Conservation (phyloP, 2,888 invertebrate genomes). For the Scaptomyza polygonia region DNA sequence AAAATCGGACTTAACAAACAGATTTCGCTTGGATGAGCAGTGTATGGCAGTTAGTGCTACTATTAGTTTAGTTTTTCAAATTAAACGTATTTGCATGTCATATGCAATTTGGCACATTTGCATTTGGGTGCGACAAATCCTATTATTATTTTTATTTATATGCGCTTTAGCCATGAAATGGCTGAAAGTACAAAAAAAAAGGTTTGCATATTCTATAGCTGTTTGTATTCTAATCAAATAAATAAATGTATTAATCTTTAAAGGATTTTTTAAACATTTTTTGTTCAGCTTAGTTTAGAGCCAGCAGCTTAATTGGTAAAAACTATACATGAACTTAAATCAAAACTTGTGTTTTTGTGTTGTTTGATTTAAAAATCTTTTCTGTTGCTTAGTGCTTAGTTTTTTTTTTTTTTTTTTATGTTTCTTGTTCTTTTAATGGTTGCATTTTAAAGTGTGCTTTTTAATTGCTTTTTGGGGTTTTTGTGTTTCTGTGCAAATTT, state of each 20-base stretch:
- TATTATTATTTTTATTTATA: constrained; percentile 11
- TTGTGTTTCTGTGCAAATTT: constrained; percentile 59
- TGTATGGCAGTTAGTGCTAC: constrained; percentile 56
- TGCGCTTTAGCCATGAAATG: constrained; percentile 6
- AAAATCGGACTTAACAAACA: constrained; percentile 36
- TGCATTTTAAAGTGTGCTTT: constrained; percentile 70
- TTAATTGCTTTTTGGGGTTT: constrained; percentile 76
- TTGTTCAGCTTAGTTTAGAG: too few relatives aligned
- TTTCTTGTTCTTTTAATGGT: constrained; percentile 24
- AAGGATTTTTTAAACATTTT: too few relatives aligned
- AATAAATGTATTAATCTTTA: background rate
- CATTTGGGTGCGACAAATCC: constrained; percentile 26
- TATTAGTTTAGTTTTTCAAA: constrained; percentile 78
- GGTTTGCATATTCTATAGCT: background rate
- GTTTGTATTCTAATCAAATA: background rate
- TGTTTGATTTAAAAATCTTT: background rate
- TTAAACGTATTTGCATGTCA: constrained; percentile 79
- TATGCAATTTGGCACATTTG: constrained; percentile 57
- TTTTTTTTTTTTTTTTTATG: too few relatives aligned
- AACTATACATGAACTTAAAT: background rate
- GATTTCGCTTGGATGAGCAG: constrained; percentile 24
- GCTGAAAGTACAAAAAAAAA: background rate
- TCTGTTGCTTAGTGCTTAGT: constrained; percentile 39
- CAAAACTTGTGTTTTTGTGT: constrained; percentile 18
- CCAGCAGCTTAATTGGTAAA: too few relatives aligned